Conservation (phyloP, 2,888 invertebrate species). For the Temnothorax ravouxi region DNA sequence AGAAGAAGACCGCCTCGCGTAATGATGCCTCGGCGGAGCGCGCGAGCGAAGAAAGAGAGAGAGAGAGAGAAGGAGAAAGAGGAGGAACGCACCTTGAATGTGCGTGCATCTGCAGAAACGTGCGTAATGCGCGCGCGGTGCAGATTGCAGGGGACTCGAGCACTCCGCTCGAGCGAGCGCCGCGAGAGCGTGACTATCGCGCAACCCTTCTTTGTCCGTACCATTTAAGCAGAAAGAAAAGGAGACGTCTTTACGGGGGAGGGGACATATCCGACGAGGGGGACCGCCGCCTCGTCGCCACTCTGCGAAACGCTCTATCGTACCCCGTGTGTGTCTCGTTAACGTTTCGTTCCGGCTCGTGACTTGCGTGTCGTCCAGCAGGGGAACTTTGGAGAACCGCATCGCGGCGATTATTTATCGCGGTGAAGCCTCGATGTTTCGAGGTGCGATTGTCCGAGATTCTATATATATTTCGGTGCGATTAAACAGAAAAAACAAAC, state of each 20-base stretch:
- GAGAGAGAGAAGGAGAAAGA: neutral
- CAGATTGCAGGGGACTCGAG: conserved; percentile 35
- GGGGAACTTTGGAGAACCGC: conserved; percentile 6
- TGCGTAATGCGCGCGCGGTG: conserved; percentile 48
- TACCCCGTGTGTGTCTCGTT: conserved; percentile 41
- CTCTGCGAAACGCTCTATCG: conserved; percentile 27
- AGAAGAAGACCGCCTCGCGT: conserved; percentile 55
- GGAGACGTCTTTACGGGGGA: conserved; percentile 1
- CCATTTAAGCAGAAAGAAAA: conserved; percentile 47
- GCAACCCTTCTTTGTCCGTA: conserved; percentile 52
- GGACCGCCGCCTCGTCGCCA: conserved; percentile 14
- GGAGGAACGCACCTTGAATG: conserved; percentile 33
- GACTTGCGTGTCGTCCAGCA: conserved; percentile 39
- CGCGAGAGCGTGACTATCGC: conserved; percentile 37
- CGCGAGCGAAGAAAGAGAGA: neutral
- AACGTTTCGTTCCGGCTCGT: conserved; percentile 42
- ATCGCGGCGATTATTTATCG: conserved; percentile 10
- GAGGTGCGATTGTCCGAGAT: neutral
- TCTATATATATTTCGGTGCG: neutral
- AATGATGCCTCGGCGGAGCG: conserved; percentile 43
- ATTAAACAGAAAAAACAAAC: neutral
- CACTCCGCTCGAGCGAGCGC: conserved; percentile 13
- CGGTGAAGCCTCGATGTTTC: neutral
- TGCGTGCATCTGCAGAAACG: conserved; percentile 54
- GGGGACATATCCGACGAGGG: conserved; percentile 14